Evolutionary conservation across 2,113 vertebrate species (phyloP).

Genomic region (Melanostigma gelatinosum): DNA sequence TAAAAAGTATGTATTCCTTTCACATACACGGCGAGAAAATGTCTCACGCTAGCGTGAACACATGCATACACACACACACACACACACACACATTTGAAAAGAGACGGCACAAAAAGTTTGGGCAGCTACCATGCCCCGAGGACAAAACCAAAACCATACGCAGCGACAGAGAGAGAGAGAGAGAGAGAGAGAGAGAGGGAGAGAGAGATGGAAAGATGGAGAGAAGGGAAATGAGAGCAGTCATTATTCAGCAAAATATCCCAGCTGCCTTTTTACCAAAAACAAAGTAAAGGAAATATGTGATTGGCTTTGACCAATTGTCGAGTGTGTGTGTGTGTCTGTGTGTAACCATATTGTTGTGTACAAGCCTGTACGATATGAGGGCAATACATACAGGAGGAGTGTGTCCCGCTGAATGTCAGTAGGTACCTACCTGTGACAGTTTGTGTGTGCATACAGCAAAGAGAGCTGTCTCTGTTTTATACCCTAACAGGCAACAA

Average conservation of each 20-base stretch:
- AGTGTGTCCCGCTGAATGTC: slow-evolving; percentile 16
- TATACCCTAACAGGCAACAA: slow-evolving; percentile 72
- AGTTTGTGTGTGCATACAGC: not conserved
- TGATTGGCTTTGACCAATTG: slow-evolving; percentile 49
- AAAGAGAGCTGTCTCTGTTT: slow-evolving; percentile 51
- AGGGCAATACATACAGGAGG: not conserved
- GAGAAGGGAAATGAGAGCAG: slow-evolving; percentile 53
- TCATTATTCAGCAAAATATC: slow-evolving; percentile 48
- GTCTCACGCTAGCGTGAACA: slow-evolving; percentile 44
- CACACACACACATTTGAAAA: slow-evolving; percentile 30
- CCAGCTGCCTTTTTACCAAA: slow-evolving; percentile 59
- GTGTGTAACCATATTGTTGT: slow-evolving; percentile 7
- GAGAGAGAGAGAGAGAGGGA: slow-evolving; percentile 43
- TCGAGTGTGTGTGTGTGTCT: not conserved
- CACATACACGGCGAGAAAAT: slow-evolving; percentile 37
- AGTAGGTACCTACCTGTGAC: slow-evolving; percentile 5
- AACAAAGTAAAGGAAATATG: slow-evolving; percentile 54
- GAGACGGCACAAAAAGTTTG: slow-evolving; percentile 69
- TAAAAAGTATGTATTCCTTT: slow-evolving; percentile 28
- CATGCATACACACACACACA: slow-evolving; percentile 8
- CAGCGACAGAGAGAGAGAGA: slow-evolving; percentile 21
- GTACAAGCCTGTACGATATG: not conserved
- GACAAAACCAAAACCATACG: slow-evolving; percentile 76
- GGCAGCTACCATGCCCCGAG: slow-evolving; percentile 63
- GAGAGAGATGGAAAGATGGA: slow-evolving; percentile 48